Evolutionary conservation across 2,113 vertebrate genomes (phyloP).

Genomic region (Barnardius zonarius): DNA sequence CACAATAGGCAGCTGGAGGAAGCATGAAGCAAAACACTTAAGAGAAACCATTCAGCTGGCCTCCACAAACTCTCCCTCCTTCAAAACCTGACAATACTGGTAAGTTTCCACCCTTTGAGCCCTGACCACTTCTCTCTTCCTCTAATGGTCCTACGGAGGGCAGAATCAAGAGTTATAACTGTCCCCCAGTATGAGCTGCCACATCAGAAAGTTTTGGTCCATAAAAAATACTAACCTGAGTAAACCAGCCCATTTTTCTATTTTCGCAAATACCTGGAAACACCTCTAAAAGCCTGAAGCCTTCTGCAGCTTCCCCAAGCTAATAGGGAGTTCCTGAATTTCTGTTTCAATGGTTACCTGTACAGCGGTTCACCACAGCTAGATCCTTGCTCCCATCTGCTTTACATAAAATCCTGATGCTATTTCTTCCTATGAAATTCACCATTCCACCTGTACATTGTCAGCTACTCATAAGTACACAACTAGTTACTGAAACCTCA

Average conservation of each 20-base stretch:
- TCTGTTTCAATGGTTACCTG: background rate
- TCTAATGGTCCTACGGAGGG: background rate
- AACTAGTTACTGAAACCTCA: background rate
- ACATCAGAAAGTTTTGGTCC: background rate
- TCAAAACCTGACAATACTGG: background rate
- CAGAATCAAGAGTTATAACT: background rate
- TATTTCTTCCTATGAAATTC: background rate
- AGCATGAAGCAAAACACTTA: background rate
- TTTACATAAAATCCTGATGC: background rate
- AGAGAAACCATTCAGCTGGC: background rate
- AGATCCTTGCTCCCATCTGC: background rate
- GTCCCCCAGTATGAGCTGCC: fast-evolving
- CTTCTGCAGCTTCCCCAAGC: background rate
- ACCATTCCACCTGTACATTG: background rate
- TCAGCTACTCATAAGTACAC: background rate
- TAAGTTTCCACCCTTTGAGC: background rate
- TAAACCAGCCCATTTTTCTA: background rate
- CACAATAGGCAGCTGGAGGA: background rate
- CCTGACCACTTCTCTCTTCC: background rate
- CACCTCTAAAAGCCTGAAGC: background rate
- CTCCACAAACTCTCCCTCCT: background rate
- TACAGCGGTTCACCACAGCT: background rate
- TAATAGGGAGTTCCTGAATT: background rate
- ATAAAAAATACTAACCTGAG: background rate
- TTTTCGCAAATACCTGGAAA: background rate